A percentile compares a stretch with the other conserved stretches of the same genome.
These are phyloP conservation scores for Brachystomella parvula DNA, from an alignment of 1,140 invertebrate genomes.

Conservation along the genomic window DNA sequence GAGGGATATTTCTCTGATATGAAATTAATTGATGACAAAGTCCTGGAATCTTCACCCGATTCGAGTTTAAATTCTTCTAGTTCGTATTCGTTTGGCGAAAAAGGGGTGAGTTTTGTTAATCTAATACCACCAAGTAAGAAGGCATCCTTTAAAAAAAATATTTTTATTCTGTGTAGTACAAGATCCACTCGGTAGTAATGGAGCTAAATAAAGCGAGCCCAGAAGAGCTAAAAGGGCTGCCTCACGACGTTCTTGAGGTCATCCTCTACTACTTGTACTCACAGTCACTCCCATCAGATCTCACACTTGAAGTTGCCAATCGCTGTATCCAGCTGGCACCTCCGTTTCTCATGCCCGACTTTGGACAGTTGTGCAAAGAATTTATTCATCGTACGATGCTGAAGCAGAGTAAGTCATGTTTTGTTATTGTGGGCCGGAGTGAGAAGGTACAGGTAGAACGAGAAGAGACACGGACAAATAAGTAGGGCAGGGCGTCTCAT, in stretches of 20 bases:
- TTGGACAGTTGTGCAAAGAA: conserved; percentile 51
- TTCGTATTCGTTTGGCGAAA: conserved; percentile 11
- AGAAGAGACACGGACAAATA: too few relatives aligned
- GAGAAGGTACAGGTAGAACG: too few relatives aligned
- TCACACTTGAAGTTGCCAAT: conserved; percentile 51
- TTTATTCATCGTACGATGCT: conserved; percentile 56
- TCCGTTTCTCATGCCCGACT: conserved; percentile 47
- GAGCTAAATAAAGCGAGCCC: conserved; percentile 50
- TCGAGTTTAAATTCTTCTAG: neutral
- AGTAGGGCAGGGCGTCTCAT: too few relatives aligned
- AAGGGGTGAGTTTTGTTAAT: conserved; percentile 6
- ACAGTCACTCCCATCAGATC: conserved; percentile 52
- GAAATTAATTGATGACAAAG: conserved; percentile 2
- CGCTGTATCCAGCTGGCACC: conserved; percentile 49
- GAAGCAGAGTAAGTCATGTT: conserved; percentile 57
- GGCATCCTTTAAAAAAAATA: neutral
- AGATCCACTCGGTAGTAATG: conserved; percentile 54
- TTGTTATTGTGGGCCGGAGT: too few relatives aligned
- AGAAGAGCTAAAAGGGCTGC: conserved; percentile 48
- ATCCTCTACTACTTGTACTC: conserved; percentile 57
- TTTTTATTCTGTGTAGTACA: conserved; percentile 47
- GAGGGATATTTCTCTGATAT: conserved; percentile 59
- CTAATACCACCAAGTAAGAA: too few relatives aligned
- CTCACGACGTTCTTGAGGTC: conserved; percentile 51
- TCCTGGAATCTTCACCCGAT: neutral